Percentiles rank a stretch among this genome's conserved stretches.
phyloP scores from a whole-genome alignment of 2,888 invertebrate species.

The Drosophila seclusa region DNA sequence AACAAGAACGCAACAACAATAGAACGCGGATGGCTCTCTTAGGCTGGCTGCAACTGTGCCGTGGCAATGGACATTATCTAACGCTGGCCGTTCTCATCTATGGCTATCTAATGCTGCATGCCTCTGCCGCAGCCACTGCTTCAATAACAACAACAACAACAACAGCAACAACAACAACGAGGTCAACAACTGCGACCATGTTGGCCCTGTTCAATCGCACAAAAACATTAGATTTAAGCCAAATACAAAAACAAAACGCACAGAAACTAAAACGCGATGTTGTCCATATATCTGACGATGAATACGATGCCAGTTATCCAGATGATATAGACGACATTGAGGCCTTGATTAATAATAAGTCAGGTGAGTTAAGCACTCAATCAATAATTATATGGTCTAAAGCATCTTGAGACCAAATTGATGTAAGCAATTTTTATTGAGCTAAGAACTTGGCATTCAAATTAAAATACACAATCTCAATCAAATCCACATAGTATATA shows the following conservation, averaged over 20 bases:
- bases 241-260: constrained; percentile 29
- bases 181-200: constrained; percentile 32
- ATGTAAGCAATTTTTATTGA: neutral
- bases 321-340: constrained; percentile 84
- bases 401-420: neutral
- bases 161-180: constrained; percentile 15
- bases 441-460: neutral
- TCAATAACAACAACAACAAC: constrained; percentile 30
- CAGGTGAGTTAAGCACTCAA: constrained; percentile 71
- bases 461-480: neutral
- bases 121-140: constrained; percentile 66
- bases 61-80: constrained; percentile 65
- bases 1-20: constrained; percentile 37
- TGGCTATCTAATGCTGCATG: constrained; percentile 80
- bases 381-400: neutral
- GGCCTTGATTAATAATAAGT: constrained; percentile 83
- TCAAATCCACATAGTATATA: neutral
- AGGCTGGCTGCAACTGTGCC: constrained; percentile 68
- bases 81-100: constrained; percentile 79
- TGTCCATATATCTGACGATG: constrained; percentile 83
- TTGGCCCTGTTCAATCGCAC: constrained; percentile 44
- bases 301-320: constrained; percentile 83
- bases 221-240: constrained; percentile 33
- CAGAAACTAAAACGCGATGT: constrained; percentile 77
- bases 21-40: constrained; percentile 54